Base-by-base conservation (phyloP, 2,888 invertebrate species). In the Hirtodrosophila cameraria region DNA sequence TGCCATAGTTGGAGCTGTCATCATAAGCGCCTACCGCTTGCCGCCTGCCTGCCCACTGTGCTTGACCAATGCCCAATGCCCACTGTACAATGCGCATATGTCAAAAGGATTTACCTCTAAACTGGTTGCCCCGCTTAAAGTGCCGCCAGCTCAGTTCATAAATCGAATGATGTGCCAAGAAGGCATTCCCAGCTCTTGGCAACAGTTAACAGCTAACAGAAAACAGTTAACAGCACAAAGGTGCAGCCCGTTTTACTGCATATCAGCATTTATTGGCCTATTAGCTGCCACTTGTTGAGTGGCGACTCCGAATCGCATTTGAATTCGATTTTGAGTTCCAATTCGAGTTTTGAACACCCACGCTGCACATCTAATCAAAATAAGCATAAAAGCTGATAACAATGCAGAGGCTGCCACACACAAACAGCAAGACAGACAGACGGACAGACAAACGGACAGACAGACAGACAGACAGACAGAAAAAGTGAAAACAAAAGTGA, bases 211-310 rank as follows among this genome's bases (percentile, higher is more conserved):
- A 43, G 35, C 41, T n/a, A n/a, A n/a, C n/a, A n/a, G 6, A 60
- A 53, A 55, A 39, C 71, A 53, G 50, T 75, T 62, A 46, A 38
- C 41, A 43, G 35, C 41, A 16, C n/a, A 46, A 52, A 49, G 60
- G 27, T 49, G 52, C 41, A 41, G 42, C 27, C 8, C 31, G 28
- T 18, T 46, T 52, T 27, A 36, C 58, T 8, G 41, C 30, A 43
- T 41, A 77, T 53, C 67, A 55, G 58, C 67, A 68, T 81, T 83
- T 76, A 86, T 86, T 70, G 67, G 76, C 52, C 79, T 72, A 83
- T 84, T 83, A 83, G 79, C 74, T 73, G 86, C 81, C 75, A 78
- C 73, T 86, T 78, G 73, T 78, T 78, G 78, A 77, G 77, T 62
- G 68, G 68, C 64, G 58, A 65, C 38, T 39, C 15, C n/a, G n/a